A percentile compares a stretch with the other conserved stretches of the same genome.
Evolutionary conservation across 2,888 invertebrate species (phyloP).

Genomic region (Sminthurinus aureus): DNA sequence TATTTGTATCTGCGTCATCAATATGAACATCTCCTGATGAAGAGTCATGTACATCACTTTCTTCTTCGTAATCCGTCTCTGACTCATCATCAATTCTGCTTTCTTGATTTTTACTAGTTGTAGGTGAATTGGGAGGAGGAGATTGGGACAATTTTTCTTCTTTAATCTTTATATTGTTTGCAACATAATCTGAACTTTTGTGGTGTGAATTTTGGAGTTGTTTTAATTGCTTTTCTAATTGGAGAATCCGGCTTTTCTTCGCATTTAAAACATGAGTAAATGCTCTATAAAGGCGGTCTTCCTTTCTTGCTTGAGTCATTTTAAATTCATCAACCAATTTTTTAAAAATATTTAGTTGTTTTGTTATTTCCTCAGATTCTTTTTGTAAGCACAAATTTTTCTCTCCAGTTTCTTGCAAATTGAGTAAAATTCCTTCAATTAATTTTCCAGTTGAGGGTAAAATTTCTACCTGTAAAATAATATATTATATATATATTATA

Average conservation of each 20-base stretch:
- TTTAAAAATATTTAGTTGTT: neutral
- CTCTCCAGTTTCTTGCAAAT: slow-evolving; percentile 20
- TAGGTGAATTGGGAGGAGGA: neutral
- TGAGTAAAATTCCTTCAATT: slow-evolving; percentile 8
- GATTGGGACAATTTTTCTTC: neutral
- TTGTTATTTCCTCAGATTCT: neutral
- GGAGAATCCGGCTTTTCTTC: neutral
- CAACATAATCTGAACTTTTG: no score
- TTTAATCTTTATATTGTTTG: neutral
- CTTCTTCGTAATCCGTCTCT: neutral
- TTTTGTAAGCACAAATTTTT: neutral
- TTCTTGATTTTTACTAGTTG: neutral
- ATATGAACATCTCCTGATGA: neutral
- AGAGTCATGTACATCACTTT: neutral
- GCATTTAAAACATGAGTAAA: neutral
- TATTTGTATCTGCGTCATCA: neutral
- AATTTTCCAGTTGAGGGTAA: slow-evolving; percentile 4
- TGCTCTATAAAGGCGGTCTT: slow-evolving; percentile 1
- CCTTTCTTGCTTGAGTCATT: neutral
- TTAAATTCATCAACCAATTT: neutral
- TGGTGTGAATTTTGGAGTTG: neutral
- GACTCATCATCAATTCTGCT: neutral
- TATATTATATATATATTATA: no score
- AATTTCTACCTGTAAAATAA: slow-evolving; percentile 13
- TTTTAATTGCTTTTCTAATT: slow-evolving; percentile 1